phyloP scores from a whole-genome alignment of 2,113 vertebrate genomes.

The Eupsittula cactorum region DNA sequence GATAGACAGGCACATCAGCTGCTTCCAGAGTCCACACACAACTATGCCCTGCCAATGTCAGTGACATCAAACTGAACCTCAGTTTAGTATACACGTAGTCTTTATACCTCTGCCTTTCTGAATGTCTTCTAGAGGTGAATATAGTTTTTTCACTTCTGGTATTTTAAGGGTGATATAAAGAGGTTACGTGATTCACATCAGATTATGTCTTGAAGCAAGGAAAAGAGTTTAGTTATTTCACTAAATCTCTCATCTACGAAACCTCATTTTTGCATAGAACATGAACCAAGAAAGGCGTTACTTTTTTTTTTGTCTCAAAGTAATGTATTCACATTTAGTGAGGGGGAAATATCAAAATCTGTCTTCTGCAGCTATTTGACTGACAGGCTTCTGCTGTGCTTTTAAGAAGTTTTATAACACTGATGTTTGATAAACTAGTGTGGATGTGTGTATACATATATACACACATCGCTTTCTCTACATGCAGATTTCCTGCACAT shows the following conservation, averaged over 20 bases:
- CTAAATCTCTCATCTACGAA: neutral
- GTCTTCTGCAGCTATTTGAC: conserved; percentile 35
- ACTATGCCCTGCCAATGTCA: neutral
- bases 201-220: neutral
- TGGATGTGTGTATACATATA: neutral
- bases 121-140: neutral
- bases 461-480: neutral
- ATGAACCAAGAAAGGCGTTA: conserved; percentile 17
- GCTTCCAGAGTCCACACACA: neutral
- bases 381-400: conserved; percentile 51
- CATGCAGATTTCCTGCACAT: neutral
- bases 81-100: neutral
- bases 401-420: conserved; percentile 35
- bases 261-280: conserved; percentile 44
- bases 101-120: neutral
- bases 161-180: neutral
- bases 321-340: conserved; percentile 28
- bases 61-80: neutral
- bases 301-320: conserved; percentile 36
- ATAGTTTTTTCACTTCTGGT: neutral
- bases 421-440: conserved; percentile 16
- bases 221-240: neutral
- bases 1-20: neutral
- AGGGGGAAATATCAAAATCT: conserved; percentile 23
- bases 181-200: conserved; percentile 3